These are phyloP conservation scores for Mormyrops attenuatus DNA, from an alignment of 2,797 vertebrate genomes.

Conservation along the genomic window DNA sequence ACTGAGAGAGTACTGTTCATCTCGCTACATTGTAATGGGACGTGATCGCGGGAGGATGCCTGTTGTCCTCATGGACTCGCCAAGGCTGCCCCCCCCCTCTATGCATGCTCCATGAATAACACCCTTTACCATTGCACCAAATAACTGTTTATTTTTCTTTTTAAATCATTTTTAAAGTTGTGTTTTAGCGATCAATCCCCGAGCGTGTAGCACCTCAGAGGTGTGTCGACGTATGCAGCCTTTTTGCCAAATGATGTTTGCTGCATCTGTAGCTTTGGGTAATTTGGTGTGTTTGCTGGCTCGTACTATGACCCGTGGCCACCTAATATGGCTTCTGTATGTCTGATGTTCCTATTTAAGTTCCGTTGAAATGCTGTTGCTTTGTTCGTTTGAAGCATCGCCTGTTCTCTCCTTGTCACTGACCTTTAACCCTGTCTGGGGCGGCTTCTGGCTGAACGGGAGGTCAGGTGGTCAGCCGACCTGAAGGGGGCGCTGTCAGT, in stretches of 20 bases:
- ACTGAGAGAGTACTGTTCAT: background rate
- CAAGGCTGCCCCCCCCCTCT: conserved; percentile 31
- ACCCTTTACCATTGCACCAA: conserved; percentile 41
- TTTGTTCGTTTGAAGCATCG: conserved; percentile 47
- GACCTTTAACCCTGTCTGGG: conserved; percentile 24
- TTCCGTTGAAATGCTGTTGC: conserved; percentile 59
- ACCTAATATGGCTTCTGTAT: conserved; percentile 67
- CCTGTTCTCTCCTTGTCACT: conserved; percentile 73
- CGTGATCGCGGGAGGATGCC: background rate
- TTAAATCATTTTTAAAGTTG: background rate
- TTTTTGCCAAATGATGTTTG: conserved; percentile 51
- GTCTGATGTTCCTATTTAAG: conserved; percentile 68
- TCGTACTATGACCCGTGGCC: conserved; percentile 58
- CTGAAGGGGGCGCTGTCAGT: background rate
- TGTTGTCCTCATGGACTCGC: background rate
- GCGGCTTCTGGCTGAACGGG: background rate
- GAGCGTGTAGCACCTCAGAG: conserved; percentile 27
- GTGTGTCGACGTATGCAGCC: conserved; percentile 46
- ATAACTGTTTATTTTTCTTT: background rate
- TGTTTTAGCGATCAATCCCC: background rate
- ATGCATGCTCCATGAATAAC: conserved; percentile 54
- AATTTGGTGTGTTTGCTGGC: conserved; percentile 59
- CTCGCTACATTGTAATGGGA: background rate
- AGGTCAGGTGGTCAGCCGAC: conserved; percentile 32
- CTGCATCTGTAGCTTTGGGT: conserved; percentile 57